Evolutionary conservation across 1,140 invertebrate genomes (phyloP), one percentile per base, ranked within the genome.

Genomic region (Euschistus heros): DNA sequence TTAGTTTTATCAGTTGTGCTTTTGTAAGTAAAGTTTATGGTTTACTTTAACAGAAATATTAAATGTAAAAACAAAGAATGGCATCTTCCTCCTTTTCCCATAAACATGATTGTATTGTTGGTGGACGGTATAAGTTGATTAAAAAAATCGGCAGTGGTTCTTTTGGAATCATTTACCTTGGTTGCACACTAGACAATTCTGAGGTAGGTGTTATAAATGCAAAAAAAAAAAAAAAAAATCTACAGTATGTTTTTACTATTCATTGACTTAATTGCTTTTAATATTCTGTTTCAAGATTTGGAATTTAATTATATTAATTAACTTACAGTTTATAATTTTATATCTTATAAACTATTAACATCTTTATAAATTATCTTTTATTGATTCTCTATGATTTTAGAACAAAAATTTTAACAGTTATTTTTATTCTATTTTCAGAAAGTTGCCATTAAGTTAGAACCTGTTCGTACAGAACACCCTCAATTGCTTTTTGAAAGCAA

Each of bases 161-260:
- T 6, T 99, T 99, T 79, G 97, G 97, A 74, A 95, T 98, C 78
- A 98, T 99, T 75, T 98, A 96, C 78, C 82, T 98, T 71, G 94
- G 91, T 69, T 94, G 97, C 77, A 97, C 97, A 81, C 86, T 94
- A 73, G 83, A 86, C 73, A 96, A 93, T 86, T 95, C 94, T 77
- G 95, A 97, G 86, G 89, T 91, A 80, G 81, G 76, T 66, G 47
- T 26, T 66, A 30, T 6, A 30, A 30, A 30, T 30, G 27, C 2
- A 7, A 30, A 30, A 4, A 4, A 4, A 30, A 30, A 30, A 4
- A 7, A 30, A 7, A 30, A 30, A 4, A 4, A 4, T 30, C 7
- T 2, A 30, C 3, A 30, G 2, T 30, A 30, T 30, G 3, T 30
- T 30, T 30, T 2, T 30, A 30, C 7, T 30, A 30, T 30, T 30